These are phyloP conservation scores for Montipora capitata DNA, from an alignment of 92 coral and sea anemone species.

Conservation along the genomic window DNA sequence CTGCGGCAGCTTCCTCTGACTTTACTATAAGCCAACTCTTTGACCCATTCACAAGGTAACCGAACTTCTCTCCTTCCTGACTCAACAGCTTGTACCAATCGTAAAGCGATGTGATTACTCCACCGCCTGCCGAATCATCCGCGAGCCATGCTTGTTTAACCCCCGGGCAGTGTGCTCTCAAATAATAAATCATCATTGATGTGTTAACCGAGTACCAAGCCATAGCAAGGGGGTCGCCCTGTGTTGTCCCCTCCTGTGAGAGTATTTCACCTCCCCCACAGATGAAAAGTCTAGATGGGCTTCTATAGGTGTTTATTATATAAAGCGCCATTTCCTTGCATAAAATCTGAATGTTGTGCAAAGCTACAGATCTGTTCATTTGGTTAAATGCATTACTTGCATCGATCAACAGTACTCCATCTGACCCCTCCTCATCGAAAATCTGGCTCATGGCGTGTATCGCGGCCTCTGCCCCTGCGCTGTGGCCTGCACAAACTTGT, in stretches of 20 bases:
- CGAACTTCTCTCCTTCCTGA: constrained; percentile 30
- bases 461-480: constrained; percentile 2
- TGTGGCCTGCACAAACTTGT: constrained; percentile 19
- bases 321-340: constrained; percentile 57
- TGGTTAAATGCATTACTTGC: constrained; percentile 68
- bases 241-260: no score
- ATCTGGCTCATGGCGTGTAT: constrained; percentile 61
- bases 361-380: constrained; percentile 23
- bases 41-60: constrained; percentile 30
- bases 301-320: no score
- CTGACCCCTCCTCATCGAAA: constrained; percentile 61
- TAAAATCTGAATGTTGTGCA: constrained; percentile 65
- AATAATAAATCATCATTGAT: constrained; percentile 29
- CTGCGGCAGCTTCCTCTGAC: constrained; percentile 48
- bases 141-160: constrained; percentile 64
- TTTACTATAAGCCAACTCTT: constrained; percentile 59
- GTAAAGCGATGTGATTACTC: not conserved
- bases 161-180: constrained; percentile 41
- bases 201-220: constrained; percentile 74
- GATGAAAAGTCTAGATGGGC: no score
- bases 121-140: constrained; percentile 72
- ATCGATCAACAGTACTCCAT: constrained; percentile 64
- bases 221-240: constrained; percentile 1
- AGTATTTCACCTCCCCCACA: no score
- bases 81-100: not conserved